Conservation (phyloP, 2,888 invertebrate species). For the Heliconius ismenius region DNA sequence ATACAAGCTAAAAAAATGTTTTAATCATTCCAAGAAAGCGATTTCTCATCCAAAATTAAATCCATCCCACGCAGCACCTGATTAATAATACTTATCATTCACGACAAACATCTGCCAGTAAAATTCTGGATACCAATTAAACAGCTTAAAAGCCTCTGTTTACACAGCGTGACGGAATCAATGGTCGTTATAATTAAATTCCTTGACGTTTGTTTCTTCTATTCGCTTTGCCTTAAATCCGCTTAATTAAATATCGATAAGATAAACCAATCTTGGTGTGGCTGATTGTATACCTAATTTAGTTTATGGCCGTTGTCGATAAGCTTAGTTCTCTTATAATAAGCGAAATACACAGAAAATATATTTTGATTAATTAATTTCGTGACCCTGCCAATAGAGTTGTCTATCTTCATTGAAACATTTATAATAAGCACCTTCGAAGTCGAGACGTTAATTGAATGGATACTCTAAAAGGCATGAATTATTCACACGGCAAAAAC, state of each 20-base stretch:
- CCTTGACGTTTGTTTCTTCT: slow-evolving; percentile 49
- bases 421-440: slow-evolving; percentile 51
- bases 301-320: slow-evolving; percentile 13
- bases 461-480: slow-evolving; percentile 57
- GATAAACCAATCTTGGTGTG: slow-evolving; percentile 38
- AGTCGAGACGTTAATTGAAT: slow-evolving; percentile 64
- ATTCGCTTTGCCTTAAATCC: slow-evolving; percentile 47
- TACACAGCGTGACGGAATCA: slow-evolving; percentile 58
- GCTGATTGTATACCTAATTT: slow-evolving; percentile 29
- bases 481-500: slow-evolving; percentile 51
- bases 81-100: slow-evolving; percentile 43
- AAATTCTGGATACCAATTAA: slow-evolving; percentile 54
- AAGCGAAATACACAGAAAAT: slow-evolving; percentile 1
- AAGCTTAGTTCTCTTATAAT: not conserved
- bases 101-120: slow-evolving; percentile 47
- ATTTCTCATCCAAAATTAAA: slow-evolving; percentile 25
- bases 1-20: slow-evolving; percentile 26
- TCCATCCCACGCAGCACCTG: slow-evolving; percentile 29
- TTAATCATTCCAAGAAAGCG: slow-evolving; percentile 17
- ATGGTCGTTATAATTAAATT: slow-evolving; percentile 65
- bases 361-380: slow-evolving; percentile 30
- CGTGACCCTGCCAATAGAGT: slow-evolving; percentile 49
- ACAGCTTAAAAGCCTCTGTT: slow-evolving; percentile 55
- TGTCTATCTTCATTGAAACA: slow-evolving; percentile 52
- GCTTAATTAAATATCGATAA: slow-evolving; percentile 49